Conservation (phyloP, 1,140 invertebrate genomes). For the Tetragonula clypearis region DNA sequence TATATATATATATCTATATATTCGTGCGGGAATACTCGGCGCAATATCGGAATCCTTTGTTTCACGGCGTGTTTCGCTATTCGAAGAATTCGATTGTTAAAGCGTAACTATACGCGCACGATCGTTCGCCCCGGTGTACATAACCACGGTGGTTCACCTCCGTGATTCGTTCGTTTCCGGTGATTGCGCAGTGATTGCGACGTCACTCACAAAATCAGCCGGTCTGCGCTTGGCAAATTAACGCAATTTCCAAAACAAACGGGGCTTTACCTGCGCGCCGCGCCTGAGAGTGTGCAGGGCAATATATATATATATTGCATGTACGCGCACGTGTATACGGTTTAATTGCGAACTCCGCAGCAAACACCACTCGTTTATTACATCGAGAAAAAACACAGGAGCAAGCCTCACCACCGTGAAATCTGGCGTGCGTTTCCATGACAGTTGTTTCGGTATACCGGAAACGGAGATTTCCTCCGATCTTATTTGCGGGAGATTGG, state of each 20-base stretch:
- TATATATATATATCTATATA: too few relatives aligned
- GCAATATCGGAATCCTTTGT: background rate
- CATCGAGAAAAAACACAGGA: slow-evolving; percentile 47
- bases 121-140: slow-evolving; percentile 30
- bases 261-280: slow-evolving; percentile 59
- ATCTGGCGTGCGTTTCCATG: background rate
- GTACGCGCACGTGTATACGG: slow-evolving; percentile 51
- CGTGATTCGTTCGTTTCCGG: slow-evolving; percentile 70
- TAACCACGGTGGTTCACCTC: slow-evolving; percentile 51
- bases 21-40: too few relatives aligned
- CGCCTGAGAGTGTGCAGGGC: slow-evolving; percentile 44
- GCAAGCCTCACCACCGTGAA: slow-evolving; percentile 14
- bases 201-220: slow-evolving; percentile 78
- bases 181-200: slow-evolving; percentile 77
- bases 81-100: slow-evolving; percentile 55
- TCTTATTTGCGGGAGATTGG: background rate
- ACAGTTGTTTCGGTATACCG: slow-evolving; percentile 15
- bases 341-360: slow-evolving; percentile 73
- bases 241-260: slow-evolving; percentile 80
- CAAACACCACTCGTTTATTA: slow-evolving; percentile 72
- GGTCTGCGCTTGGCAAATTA: slow-evolving; percentile 75
- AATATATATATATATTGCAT: slow-evolving; percentile 42
- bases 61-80: background rate
- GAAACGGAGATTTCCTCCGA: background rate
- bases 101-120: slow-evolving; percentile 25